Percentiles rank a stretch among this genome's conserved stretches.
Conservation (phyloP, 2,113 vertebrate genomes). For the Macroglossus sobrinus region DNA sequence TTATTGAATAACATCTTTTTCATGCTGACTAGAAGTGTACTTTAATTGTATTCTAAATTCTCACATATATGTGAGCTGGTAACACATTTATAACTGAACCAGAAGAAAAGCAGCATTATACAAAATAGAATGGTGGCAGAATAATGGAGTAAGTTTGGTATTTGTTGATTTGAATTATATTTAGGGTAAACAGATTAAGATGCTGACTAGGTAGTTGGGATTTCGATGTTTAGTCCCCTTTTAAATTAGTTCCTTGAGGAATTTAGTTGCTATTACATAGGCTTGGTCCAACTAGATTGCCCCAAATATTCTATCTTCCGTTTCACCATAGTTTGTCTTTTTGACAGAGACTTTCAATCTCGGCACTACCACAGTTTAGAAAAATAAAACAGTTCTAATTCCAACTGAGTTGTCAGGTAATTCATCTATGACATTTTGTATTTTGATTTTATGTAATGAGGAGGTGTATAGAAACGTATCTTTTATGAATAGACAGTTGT, state of each 20-base stretch:
- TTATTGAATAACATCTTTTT: constrained; percentile 1
- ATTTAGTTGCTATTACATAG: neutral
- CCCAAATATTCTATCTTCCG: neutral
- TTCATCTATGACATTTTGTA: neutral
- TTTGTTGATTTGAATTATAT: neutral
- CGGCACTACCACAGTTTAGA: neutral
- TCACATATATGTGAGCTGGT: neutral
- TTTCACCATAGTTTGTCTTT: neutral
- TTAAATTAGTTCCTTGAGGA: neutral
- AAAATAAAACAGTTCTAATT: neutral
- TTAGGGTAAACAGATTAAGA: neutral
- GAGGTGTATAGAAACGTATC: neutral
- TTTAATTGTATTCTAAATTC: neutral
- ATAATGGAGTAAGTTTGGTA: neutral
- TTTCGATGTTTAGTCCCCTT: neutral
- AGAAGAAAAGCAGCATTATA: neutral
- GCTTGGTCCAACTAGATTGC: neutral
- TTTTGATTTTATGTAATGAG: neutral
- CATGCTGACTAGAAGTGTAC: neutral
- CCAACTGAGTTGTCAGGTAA: neutral
- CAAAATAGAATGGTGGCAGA: neutral
- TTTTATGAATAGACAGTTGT: neutral
- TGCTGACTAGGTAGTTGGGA: neutral
- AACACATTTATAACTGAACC: neutral
- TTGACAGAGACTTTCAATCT: neutral